These are phyloP conservation scores for Polymixis lichenea DNA, from an alignment of 2,888 invertebrate species.

Conservation along the genomic window DNA sequence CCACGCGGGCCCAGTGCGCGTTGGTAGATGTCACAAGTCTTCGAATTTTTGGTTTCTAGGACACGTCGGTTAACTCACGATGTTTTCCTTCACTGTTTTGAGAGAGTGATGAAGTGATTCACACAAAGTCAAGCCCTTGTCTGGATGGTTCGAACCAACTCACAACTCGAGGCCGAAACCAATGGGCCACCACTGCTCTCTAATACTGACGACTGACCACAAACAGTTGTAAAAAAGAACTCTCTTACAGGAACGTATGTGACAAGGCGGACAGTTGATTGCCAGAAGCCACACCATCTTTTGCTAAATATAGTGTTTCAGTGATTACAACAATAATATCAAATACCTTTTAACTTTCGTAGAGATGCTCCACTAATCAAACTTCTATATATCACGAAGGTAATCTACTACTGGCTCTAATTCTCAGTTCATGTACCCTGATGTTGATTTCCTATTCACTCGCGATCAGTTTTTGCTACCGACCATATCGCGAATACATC, in stretches of 20 bases:
- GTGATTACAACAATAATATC: neutral
- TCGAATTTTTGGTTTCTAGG: too few species aligned
- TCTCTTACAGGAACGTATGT: neutral
- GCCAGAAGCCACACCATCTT: neutral
- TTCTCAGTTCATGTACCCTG: neutral
- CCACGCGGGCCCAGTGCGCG: too few species aligned
- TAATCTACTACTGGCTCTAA: neutral
- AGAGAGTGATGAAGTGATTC: too few species aligned
- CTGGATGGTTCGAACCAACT: too few species aligned
- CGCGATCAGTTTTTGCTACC: neutral
- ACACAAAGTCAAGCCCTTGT: too few species aligned
- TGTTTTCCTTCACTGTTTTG: too few species aligned
- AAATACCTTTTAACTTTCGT: neutral
- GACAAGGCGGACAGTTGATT: neutral
- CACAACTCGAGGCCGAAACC: too few species aligned
- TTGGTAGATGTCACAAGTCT: too few species aligned
- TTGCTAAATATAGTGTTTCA: neutral
- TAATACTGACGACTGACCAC: neutral
- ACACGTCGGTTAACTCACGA: too few species aligned
- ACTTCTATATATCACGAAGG: too few species aligned
- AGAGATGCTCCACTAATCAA: neutral
- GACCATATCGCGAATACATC: slow-evolving; percentile 54
- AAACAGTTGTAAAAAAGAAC: neutral
- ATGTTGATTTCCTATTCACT: neutral
- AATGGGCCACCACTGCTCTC: too few species aligned